A percentile compares a stretch with the other conserved stretches of the same genome.
Conservation (phyloP, 2,888 invertebrate genomes). For the Choristoneura rosaceana region DNA sequence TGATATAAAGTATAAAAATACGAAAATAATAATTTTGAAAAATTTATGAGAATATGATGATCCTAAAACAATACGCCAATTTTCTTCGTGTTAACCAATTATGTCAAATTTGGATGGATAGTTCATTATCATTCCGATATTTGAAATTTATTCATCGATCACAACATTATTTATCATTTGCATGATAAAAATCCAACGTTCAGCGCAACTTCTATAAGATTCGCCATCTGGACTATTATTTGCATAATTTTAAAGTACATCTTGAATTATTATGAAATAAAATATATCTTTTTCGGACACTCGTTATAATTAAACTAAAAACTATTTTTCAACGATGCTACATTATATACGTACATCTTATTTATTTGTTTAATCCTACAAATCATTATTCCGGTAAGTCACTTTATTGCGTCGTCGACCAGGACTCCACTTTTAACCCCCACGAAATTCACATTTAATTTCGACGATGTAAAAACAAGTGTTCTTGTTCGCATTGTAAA, state of each 20-base stretch:
- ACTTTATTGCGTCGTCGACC: conserved; percentile 61
- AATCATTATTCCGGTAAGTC: conserved; percentile 54
- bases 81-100: conserved; percentile 48
- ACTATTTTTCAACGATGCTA: conserved; percentile 48
- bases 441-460: conserved; percentile 13
- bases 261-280: conserved; percentile 11
- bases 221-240: conserved; percentile 24
- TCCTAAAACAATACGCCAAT: conserved; percentile 53
- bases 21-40: conserved; percentile 18
- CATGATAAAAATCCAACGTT: conserved; percentile 14
- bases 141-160: conserved; percentile 9
- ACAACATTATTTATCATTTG: conserved; percentile 13
- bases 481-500: conserved; percentile 26
- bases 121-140: background rate
- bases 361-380: conserved; percentile 44
- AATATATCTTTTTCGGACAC: conserved; percentile 17
- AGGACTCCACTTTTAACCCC: conserved; percentile 58
- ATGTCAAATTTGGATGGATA: background rate
- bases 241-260: conserved; percentile 13
- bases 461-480: conserved; percentile 34
- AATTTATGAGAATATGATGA: conserved; percentile 25
- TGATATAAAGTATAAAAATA: conserved; percentile 17
- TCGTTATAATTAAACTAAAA: conserved; percentile 43
- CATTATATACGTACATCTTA: conserved; percentile 44
- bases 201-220: background rate